Conservation (phyloP, 1,140 invertebrate genomes). For the Lordiphosa collinella region DNA sequence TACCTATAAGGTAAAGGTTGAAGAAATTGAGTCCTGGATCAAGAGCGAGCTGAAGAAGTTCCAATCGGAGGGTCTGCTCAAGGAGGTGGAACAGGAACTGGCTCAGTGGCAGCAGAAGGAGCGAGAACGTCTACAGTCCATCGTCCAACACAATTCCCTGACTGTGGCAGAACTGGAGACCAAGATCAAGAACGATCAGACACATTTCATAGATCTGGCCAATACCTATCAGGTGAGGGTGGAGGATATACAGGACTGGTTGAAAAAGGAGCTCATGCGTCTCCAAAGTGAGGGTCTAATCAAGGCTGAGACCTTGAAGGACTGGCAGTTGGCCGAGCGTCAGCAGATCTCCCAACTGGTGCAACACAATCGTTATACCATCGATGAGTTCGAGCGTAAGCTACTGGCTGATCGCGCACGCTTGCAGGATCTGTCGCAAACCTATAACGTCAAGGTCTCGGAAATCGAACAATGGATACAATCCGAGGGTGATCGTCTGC, state of each 20-base stretch:
- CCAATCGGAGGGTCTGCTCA: constrained; percentile 66
- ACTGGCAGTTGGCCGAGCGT: constrained; percentile 67
- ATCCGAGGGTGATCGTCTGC: constrained; percentile 66
- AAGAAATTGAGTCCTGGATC: constrained; percentile 71
- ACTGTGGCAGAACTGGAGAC: constrained; percentile 66
- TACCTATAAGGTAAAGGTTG: constrained; percentile 66
- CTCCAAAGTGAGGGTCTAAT: constrained; percentile 65
- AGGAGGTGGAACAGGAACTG: constrained; percentile 66
- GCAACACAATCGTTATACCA: constrained; percentile 59
- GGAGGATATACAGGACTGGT: constrained; percentile 71
- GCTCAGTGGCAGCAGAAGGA: constrained; percentile 66
- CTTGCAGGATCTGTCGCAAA: constrained; percentile 55
- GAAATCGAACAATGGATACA: constrained; percentile 75
- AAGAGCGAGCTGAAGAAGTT: constrained; percentile 63
- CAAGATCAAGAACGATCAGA: constrained; percentile 71
- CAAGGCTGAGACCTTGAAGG: constrained; percentile 65
- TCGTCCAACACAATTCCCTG: constrained; percentile 64
- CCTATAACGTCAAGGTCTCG: constrained; percentile 64
- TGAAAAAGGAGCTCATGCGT: constrained; percentile 66
- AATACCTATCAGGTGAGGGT: constrained; percentile 67
- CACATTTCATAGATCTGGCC: constrained; percentile 63
- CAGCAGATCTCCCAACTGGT: constrained; percentile 53
- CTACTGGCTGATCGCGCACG: constrained; percentile 56
- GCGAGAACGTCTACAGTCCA: constrained; percentile 52
- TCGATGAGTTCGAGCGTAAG: constrained; percentile 66